phyloP scores from a whole-genome alignment of 2,113 vertebrate genomes.

The Percopsis transmontana region DNA sequence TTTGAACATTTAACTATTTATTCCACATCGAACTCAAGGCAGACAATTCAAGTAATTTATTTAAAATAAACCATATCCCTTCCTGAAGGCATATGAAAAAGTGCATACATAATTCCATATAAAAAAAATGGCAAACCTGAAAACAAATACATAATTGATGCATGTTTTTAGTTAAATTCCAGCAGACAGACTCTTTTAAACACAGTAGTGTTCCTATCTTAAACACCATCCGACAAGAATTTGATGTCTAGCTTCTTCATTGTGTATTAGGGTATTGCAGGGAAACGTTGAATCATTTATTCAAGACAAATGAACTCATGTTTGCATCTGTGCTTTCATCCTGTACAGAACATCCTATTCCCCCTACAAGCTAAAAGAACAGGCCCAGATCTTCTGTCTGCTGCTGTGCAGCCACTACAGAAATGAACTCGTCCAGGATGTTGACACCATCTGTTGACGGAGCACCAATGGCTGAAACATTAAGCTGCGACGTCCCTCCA shows the following conservation, averaged over 20 bases:
- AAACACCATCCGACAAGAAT: neutral
- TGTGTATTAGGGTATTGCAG: neutral
- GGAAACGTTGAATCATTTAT: neutral
- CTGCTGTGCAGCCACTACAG: conserved; percentile 64
- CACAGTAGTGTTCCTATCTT: too few species aligned
- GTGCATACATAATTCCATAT: too few species aligned
- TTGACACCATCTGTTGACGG: conserved; percentile 57
- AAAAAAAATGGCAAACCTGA: too few species aligned
- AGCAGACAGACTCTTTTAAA: neutral
- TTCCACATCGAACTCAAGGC: neutral
- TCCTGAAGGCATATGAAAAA: too few species aligned
- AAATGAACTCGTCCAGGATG: conserved; percentile 85
- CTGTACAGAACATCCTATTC: neutral
- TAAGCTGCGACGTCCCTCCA: neutral
- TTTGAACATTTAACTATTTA: too few species aligned
- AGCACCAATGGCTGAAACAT: neutral
- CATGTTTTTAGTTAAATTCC: too few species aligned
- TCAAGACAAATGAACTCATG: neutral
- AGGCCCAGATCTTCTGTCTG: conserved; percentile 80
- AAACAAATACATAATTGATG: too few species aligned
- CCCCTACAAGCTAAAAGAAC: conserved; percentile 69
- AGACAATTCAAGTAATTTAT: conserved; percentile 24
- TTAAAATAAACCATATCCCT: neutral
- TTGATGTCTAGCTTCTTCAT: neutral
- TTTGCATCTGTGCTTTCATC: neutral